Percentiles rank a stretch among this genome's conserved stretches.
These are phyloP conservation scores for Leistus spinibarbis DNA, from an alignment of 2,888 invertebrate genomes.

Conservation along the genomic window DNA sequence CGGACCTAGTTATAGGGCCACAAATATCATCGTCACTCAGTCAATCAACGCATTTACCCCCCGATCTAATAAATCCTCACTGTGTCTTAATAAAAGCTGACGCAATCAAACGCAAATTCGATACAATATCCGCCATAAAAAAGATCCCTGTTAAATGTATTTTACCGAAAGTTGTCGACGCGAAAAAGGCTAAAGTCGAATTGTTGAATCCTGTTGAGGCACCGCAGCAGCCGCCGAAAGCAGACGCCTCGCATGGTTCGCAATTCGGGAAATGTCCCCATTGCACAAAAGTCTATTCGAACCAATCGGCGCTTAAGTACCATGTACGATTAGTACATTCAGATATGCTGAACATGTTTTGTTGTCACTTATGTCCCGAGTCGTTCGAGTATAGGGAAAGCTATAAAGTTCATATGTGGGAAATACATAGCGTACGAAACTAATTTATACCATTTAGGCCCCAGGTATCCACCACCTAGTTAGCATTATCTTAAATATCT, in stretches of 20 bases:
- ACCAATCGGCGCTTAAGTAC: slow-evolving; percentile 72
- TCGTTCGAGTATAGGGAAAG: slow-evolving; percentile 72
- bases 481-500: too few species aligned
- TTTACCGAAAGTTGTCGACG: slow-evolving; percentile 18
- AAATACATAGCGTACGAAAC: slow-evolving; percentile 68
- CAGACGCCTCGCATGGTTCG: slow-evolving; percentile 49
- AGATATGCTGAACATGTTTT: slow-evolving; percentile 69
- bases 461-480: background rate
- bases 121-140: slow-evolving; percentile 20
- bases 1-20: slow-evolving; percentile 37
- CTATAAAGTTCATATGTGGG: slow-evolving; percentile 73
- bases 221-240: slow-evolving; percentile 8
- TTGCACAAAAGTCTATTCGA: slow-evolving; percentile 71
- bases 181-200: slow-evolving; percentile 37
- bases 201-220: slow-evolving; percentile 46
- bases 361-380: slow-evolving; percentile 72
- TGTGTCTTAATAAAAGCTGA: slow-evolving; percentile 20
- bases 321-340: slow-evolving; percentile 73
- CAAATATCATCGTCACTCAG: slow-evolving; percentile 35
- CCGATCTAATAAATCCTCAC: slow-evolving; percentile 25
- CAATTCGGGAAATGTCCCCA: slow-evolving; percentile 71
- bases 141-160: slow-evolving; percentile 34
- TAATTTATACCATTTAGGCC: slow-evolving; percentile 45
- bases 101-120: slow-evolving; percentile 16
- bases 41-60: slow-evolving; percentile 13